Percentiles rank a stretch among this genome's conserved stretches.
phyloP scores from a whole-genome alignment of 2,113 vertebrate genomes.

The Marmota flaviventris region DNA sequence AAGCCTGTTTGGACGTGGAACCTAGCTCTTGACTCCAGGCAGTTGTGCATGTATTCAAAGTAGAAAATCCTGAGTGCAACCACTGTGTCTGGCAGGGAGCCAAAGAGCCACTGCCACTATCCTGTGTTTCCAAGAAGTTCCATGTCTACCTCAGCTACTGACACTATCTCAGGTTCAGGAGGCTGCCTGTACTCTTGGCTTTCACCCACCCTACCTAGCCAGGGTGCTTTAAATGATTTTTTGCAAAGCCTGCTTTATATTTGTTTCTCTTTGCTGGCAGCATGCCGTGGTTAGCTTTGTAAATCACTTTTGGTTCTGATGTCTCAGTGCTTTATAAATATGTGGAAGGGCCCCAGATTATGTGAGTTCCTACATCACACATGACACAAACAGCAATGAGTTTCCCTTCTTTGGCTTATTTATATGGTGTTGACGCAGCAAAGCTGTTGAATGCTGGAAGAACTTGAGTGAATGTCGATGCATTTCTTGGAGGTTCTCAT shows the following conservation, averaged over 20 bases:
- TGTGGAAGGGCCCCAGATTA: not conserved
- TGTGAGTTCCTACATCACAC: not conserved
- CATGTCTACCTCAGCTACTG: not conserved
- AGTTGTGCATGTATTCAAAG: not conserved
- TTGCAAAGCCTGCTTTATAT: not conserved
- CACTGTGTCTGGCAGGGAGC: not conserved
- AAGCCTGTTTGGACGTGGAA: not conserved
- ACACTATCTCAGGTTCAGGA: not conserved
- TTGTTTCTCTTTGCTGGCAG: not conserved
- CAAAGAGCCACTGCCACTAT: rapidly evolving
- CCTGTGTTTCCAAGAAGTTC: not conserved
- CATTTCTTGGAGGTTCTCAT: not conserved
- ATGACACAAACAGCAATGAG: not conserved
- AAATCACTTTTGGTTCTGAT: not conserved
- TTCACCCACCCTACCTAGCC: too few species aligned
- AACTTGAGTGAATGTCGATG: too few species aligned
- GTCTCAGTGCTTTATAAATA: not conserved
- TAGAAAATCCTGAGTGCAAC: not conserved
- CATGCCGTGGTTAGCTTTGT: not conserved
- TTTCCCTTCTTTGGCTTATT: not conserved
- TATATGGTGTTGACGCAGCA: not conserved
- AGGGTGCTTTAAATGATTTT: not conserved
- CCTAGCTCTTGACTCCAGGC: not conserved
- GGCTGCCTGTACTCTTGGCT: not conserved
- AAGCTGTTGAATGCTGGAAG: not conserved